Evolutionary conservation across 2,113 vertebrate species (phyloP).

Genomic region (Indicator indicator): DNA sequence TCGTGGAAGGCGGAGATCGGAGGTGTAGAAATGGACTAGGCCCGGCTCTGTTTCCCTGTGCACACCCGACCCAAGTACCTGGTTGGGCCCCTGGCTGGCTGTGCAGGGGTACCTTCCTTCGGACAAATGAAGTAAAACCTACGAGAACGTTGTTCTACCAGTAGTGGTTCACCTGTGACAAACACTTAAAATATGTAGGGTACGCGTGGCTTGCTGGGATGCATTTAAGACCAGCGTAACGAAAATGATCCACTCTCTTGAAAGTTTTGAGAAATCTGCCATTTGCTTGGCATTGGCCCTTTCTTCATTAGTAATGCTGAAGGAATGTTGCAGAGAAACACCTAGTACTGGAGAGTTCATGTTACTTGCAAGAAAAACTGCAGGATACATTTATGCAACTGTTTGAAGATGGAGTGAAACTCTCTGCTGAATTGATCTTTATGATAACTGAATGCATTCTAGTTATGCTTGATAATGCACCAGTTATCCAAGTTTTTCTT

Average conservation of each 20-base stretch:
- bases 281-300: not conserved
- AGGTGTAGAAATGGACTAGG: accelerated
- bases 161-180: accelerated
- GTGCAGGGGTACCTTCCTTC: not conserved
- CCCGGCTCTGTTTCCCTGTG: accelerated
- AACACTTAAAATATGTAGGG: accelerated
- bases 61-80: accelerated
- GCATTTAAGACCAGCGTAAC: not conserved
- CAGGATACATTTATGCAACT: not conserved
- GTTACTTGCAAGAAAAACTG: not conserved
- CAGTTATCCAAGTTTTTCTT: not conserved
- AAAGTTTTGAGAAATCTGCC: accelerated
- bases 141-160: accelerated
- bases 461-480: no score
- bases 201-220: accelerated
- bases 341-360: not conserved
- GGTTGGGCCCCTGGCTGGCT: not conserved
- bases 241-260: not conserved
- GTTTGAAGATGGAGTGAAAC: not conserved
- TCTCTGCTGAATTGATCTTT: accelerated
- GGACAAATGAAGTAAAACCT: not conserved
- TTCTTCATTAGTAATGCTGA: not conserved
- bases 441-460: not conserved
- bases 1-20: accelerated
- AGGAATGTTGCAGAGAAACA: no score